Conservation (phyloP, 2,888 invertebrate species). For the Dione vanillae region DNA sequence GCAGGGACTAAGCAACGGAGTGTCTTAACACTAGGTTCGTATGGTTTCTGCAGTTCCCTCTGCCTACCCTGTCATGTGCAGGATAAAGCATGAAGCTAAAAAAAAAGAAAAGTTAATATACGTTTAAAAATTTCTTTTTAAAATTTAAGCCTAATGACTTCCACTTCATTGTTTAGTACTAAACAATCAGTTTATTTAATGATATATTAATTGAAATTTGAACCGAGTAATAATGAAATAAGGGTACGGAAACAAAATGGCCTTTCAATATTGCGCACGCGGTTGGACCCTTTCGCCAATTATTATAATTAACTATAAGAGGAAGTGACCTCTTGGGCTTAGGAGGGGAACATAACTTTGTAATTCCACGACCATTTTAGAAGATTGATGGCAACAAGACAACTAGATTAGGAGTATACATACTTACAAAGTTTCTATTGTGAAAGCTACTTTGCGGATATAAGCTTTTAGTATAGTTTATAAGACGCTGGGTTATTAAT, state of each 20-base stretch:
- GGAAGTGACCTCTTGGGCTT: conserved; percentile 81
- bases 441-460: conserved; percentile 36
- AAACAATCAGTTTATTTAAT: conserved; percentile 7
- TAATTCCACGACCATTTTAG: conserved; percentile 73
- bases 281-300: conserved; percentile 71
- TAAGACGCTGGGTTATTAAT: conserved; percentile 11
- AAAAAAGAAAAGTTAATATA: too few relatives aligned
- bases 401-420: conserved; percentile 72
- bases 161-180: neutral
- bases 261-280: conserved; percentile 60
- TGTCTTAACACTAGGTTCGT: too few relatives aligned
- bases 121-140: too few relatives aligned
- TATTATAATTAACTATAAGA: conserved; percentile 82
- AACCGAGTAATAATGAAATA: conserved; percentile 45
- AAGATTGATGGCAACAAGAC: conserved; percentile 80
- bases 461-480: conserved; percentile 26
- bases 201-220: conserved; percentile 37
- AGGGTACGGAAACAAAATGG: conserved; percentile 59
- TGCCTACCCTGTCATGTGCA: too few relatives aligned
- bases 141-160: neutral
- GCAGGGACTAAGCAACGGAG: too few relatives aligned
- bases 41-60: too few relatives aligned
- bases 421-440: conserved; percentile 61
- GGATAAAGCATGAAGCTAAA: too few relatives aligned
- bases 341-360: conserved; percentile 65